A percentile compares a stretch with the other conserved stretches of the same genome.
Conservation (phyloP, 2,113 vertebrate genomes). For the Coptodon bakossiorum region DNA sequence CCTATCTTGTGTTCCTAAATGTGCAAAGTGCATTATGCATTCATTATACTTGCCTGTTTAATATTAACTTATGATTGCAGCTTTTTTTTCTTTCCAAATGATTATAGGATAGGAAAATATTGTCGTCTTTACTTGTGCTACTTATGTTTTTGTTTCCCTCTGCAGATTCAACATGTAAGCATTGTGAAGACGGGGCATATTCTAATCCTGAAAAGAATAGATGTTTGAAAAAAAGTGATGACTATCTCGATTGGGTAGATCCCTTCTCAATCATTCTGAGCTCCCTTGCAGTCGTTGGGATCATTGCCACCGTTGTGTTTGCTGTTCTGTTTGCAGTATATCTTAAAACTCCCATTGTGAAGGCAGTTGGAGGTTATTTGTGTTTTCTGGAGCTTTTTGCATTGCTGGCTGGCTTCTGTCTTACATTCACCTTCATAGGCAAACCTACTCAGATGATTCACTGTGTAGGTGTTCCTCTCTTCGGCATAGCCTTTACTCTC, state of each 20-base stretch:
- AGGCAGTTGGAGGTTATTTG: slow-evolving; percentile 51
- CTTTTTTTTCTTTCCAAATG: neutral
- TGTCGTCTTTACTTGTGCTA: neutral
- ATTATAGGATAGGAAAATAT: neutral
- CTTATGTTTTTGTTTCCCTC: neutral
- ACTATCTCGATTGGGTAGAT: neutral
- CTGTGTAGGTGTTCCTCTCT: slow-evolving; percentile 27
- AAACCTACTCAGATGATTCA: neutral
- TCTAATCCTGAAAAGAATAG: neutral
- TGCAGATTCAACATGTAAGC: slow-evolving; percentile 11
- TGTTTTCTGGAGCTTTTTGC: slow-evolving; percentile 55
- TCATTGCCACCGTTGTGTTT: slow-evolving; percentile 8
- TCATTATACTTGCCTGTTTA: neutral
- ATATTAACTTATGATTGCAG: neutral
- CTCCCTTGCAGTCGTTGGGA: neutral
- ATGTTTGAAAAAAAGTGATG: slow-evolving; percentile 7
- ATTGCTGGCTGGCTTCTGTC: slow-evolving; percentile 40
- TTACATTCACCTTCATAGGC: neutral
- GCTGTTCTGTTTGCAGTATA: slow-evolving; percentile 26
- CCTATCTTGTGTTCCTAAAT: neutral
- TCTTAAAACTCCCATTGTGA: slow-evolving; percentile 48
- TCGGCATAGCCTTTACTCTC: slow-evolving; percentile 37
- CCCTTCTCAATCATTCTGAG: slow-evolving; percentile 10
- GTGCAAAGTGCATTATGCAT: neutral
- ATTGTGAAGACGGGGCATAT: neutral